A percentile compares a stretch with the other conserved stretches of the same genome.
phyloP scores from a whole-genome alignment of 1,140 invertebrate species.

The silkworm (Bombyx mori) region ASM3026992v2 NC_085122.1:13230001-13230500 shows the following conservation, averaged over 20 bases:
- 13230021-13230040: not conserved
- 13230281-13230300: constrained; percentile 45
- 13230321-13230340: constrained; percentile 49
- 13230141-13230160: constrained; percentile 21
- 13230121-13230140: constrained; percentile 13
- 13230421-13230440: constrained; percentile 1
- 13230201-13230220: constrained; percentile 72
- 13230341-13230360: constrained; percentile 43
- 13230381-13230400: constrained; percentile 11
- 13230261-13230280: constrained; percentile 68
- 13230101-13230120: constrained; percentile 8
- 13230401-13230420: not conserved
- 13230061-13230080: not conserved
- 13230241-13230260: constrained; percentile 68
- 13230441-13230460: not conserved
- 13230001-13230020: too few species aligned
- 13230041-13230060: not conserved
- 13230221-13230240: constrained; percentile 68
- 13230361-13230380: constrained; percentile 32
- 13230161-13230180: constrained; percentile 30
- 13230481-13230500: too few species aligned
- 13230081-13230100: not conserved
- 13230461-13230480: too few species aligned
- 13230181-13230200: constrained; percentile 70
- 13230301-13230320: constrained; percentile 57